Evolutionary conservation across 1,140 invertebrate genomes (phyloP), one percentile per base, ranked within the genome.

Genomic region (Triops cancriformis): DNA sequence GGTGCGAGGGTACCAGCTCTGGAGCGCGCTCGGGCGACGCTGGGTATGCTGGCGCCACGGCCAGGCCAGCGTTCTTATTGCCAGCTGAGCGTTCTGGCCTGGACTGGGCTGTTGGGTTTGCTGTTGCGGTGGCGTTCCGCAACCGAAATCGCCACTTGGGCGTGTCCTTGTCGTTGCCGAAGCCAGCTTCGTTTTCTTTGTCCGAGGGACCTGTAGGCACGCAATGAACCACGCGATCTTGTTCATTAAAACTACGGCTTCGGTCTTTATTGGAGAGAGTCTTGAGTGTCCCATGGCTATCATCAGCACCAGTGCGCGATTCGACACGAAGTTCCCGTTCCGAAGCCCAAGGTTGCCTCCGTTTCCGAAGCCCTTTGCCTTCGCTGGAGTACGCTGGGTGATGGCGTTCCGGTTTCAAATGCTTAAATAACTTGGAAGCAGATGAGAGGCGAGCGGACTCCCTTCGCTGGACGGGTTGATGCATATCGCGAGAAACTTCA

Each of bases 301-400:
- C 51, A 87, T 72, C 87, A 86, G 80, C 75, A 85, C 84, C 0
- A 84, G 85, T 73, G 78, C 84, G 79, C 85, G 83, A 0, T 85
- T 9, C 14, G 85, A 84, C 0, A 84, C 82, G 0, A 51, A 79
- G 72, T 42, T 79, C 76, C 5, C 78, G 78, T 45, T 79, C 78
- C 11, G 78, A 79, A 14, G 78, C 31, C 78, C 78, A 79, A 42
- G 77, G 51, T 75, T 78, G 77, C 37, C 72, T 6, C 31, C 80
- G 79, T 27, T 80, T 79, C 12, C 81, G 78, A 37, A 81, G 78
- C n/a, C 81, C 81, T 75, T 82, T 82, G 23, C 81, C 81, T 64
- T 82, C 81, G 79, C 81, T 82, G 79, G 81, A 81, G 42, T 81
- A 81, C 12, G 77, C 79, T 0, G 81, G 79, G 74, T 80, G 81